These are phyloP conservation scores for Phalangium opilio DNA, from an alignment of 2,888 invertebrate species.

Conservation along the genomic window DNA sequence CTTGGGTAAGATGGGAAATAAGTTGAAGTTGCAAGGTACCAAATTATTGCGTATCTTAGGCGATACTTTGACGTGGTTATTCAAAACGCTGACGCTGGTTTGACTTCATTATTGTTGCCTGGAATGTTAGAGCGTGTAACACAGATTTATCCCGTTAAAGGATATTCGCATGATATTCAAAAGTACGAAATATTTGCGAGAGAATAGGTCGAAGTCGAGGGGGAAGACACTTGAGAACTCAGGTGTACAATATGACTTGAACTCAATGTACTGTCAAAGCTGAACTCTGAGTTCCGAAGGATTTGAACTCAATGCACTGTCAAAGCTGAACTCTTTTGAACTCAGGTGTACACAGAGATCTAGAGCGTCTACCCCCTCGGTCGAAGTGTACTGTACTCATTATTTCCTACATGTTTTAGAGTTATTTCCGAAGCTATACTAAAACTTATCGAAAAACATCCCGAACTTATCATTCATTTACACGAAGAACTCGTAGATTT, in stretches of 20 bases:
- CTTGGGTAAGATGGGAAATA: constrained; percentile 8
- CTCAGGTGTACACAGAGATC: no score
- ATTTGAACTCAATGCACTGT: no score
- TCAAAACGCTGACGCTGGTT: constrained; percentile 12
- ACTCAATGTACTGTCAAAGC: no score
- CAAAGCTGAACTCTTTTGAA: no score
- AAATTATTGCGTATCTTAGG: no score
- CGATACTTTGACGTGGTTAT: constrained; percentile 10
- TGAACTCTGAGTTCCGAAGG: no score
- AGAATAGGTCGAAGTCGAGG: no score
- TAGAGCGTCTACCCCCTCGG: no score
- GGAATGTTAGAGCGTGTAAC: constrained; percentile 13
- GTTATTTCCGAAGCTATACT: constrained; percentile 9
- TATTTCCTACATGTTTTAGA: constrained; percentile 4
- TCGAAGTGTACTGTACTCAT: no score
- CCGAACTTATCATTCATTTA: constrained; percentile 13
- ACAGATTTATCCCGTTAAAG: constrained; percentile 9
- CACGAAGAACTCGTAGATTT: constrained; percentile 8
- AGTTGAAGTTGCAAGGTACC: no score
- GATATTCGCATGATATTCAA: constrained; percentile 7
- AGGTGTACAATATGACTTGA: no score
- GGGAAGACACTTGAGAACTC: no score
- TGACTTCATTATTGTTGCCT: constrained; percentile 6
- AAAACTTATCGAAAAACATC: constrained; percentile 10
- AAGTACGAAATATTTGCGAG: neutral